Percentiles rank a stretch among this genome's conserved stretches.
Conservation (phyloP, 2,113 vertebrate genomes). For the Lepisosteus oculatus region DNA sequence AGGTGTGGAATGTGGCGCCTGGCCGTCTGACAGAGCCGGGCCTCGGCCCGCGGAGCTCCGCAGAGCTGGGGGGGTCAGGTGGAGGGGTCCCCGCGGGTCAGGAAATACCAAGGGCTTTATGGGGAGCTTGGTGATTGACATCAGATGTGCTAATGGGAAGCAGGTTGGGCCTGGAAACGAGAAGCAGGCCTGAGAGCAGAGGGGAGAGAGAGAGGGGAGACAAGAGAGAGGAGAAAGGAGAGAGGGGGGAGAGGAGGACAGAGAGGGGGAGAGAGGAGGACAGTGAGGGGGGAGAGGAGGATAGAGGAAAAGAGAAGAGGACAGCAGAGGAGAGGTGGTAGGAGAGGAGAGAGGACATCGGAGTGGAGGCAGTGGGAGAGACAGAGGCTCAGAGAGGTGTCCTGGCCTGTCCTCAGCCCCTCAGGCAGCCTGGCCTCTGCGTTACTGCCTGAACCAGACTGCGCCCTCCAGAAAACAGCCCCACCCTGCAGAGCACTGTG, state of each 20-base stretch:
- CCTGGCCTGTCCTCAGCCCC: no score
- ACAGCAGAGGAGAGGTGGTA: background rate
- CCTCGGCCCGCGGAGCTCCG: background rate
- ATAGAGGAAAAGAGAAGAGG: background rate
- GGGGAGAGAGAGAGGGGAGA: background rate
- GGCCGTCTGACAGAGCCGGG: background rate
- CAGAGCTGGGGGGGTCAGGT: slow-evolving; percentile 25
- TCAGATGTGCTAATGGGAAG: slow-evolving; percentile 67
- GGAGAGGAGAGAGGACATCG: background rate
- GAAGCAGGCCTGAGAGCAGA: background rate
- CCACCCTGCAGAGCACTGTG: no score
- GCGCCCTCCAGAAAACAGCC: no score
- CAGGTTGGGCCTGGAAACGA: slow-evolving; percentile 32
- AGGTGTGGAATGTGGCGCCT: background rate
- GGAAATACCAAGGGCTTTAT: slow-evolving; percentile 65
- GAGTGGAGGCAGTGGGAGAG: background rate
- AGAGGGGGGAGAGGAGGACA: background rate
- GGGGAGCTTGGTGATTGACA: slow-evolving; percentile 56
- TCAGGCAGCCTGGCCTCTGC: no score
- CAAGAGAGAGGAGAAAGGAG: background rate
- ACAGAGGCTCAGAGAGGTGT: background rate
- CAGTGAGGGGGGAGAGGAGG: background rate
- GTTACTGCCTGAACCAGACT: no score
- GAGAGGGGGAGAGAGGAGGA: background rate
- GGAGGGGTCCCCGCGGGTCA: slow-evolving; percentile 42